phyloP scores from a whole-genome alignment of 2,888 invertebrate genomes.

The Amblyjoppa proteus region DNA sequence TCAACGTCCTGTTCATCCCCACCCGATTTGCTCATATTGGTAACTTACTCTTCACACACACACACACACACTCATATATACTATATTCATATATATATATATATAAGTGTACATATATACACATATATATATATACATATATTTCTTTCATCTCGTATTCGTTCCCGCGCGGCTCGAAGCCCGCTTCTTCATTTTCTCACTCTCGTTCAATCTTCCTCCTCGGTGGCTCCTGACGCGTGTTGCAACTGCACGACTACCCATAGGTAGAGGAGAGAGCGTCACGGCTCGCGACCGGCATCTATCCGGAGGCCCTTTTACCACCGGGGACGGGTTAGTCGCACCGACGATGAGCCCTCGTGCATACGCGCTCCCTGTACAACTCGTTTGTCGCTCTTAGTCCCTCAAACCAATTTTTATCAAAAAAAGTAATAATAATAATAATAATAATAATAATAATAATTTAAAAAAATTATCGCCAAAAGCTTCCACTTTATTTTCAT shows the following conservation, averaged over 20 bases:
- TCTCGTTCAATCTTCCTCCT: slow-evolving; percentile 43
- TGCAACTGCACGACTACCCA: slow-evolving; percentile 25
- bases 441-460: not conserved
- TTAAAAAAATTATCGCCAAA: not conserved
- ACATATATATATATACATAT: slow-evolving; percentile 15
- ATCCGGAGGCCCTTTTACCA: slow-evolving; percentile 68
- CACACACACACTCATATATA: not conserved
- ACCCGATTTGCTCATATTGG: slow-evolving; percentile 58
- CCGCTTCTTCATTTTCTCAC: slow-evolving; percentile 24
- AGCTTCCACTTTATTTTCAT: not conserved
- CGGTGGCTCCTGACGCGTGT: slow-evolving; percentile 38
- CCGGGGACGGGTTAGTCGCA: slow-evolving; percentile 56
- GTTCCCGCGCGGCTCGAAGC: slow-evolving; percentile 59
- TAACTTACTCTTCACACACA: slow-evolving; percentile 6
- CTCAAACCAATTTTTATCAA: not conserved
- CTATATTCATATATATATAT: slow-evolving; percentile 5
- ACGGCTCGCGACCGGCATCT: slow-evolving; percentile 40
- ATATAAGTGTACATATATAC: slow-evolving; percentile 7
- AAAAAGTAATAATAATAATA: slow-evolving; percentile 15
- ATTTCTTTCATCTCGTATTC: slow-evolving; percentile 67
- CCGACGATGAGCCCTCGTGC: slow-evolving; percentile 54
- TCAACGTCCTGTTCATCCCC: slow-evolving; percentile 82
- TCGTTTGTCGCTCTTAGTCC: not conserved
- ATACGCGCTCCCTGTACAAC: slow-evolving; percentile 19
- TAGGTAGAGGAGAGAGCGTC: slow-evolving; percentile 56